phyloP scores from a whole-genome alignment of 2,797 vertebrate genomes.

The Staurois parvus region DNA sequence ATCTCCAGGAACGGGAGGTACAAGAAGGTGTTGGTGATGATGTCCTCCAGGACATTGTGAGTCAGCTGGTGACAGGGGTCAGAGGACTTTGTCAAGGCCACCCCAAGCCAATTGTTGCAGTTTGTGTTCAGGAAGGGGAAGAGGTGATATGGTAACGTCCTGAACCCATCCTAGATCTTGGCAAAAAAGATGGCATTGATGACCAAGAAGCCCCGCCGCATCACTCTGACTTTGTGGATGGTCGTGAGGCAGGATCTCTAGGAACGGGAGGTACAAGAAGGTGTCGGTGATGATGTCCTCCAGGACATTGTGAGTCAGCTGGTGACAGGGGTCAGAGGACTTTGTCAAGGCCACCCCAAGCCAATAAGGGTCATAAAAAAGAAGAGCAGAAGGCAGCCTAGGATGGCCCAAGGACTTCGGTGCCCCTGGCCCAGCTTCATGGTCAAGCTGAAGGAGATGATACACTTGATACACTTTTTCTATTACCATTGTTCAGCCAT shows the following conservation, averaged over 20 bases:
- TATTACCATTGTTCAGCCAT: too few relatives aligned
- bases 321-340: constrained; percentile 70
- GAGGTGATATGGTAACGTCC: too few relatives aligned
- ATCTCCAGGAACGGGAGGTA: constrained; percentile 88
- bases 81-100: constrained; percentile 72
- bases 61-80: constrained; percentile 76
- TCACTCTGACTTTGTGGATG: constrained; percentile 81
- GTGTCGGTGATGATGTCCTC: constrained; percentile 83
- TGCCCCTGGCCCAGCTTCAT: constrained; percentile 77
- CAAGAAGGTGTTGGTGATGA: constrained; percentile 82
- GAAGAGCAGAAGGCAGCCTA: constrained; percentile 78
- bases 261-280: constrained; percentile 85
- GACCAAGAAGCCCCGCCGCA: too few relatives aligned
- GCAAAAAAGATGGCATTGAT: neutral
- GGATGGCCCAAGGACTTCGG: constrained; percentile 72
- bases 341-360: constrained; percentile 79
- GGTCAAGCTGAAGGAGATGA: constrained; percentile 83
- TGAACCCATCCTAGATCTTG: neutral
- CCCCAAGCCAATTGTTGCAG: constrained; percentile 69
- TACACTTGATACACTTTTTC: constrained; percentile 76
- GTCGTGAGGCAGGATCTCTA: constrained; percentile 88
- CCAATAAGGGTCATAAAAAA: constrained; percentile 77
- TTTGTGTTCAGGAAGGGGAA: too few relatives aligned
- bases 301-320: constrained; percentile 78
- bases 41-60: constrained; percentile 80